These are phyloP conservation scores for Chaetophractus vellerosus DNA, from an alignment of 2,797 vertebrate genomes.

Conservation along the genomic window DNA sequence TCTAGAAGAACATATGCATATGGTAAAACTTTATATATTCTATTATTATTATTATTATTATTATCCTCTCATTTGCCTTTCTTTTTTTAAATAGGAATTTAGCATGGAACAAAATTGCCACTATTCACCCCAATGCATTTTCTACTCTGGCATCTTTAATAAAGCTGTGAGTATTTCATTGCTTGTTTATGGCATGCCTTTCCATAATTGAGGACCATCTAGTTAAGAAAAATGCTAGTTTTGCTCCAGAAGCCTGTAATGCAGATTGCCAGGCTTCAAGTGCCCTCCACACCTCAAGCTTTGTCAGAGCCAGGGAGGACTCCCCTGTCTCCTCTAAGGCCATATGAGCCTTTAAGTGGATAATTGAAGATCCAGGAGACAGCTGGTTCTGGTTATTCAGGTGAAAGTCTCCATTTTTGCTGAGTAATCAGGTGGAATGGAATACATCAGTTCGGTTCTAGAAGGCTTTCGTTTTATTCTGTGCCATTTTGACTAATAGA, in stretches of 20 bases:
- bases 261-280: background rate
- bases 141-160: constrained; percentile 94
- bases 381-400: constrained; percentile 9
- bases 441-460: background rate
- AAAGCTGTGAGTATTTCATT: constrained; percentile 95
- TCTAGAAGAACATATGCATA: constrained; percentile 8
- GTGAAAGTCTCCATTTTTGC: constrained; percentile 2
- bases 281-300: background rate
- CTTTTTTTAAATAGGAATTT: constrained; percentile 91
- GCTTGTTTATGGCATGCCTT: constrained; percentile 52
- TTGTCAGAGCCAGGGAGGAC: background rate
- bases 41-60: constrained; percentile 80
- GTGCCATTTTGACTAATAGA: background rate
- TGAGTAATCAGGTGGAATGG: constrained; percentile 9
- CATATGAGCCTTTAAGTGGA: background rate
- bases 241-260: background rate
- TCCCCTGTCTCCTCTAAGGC: too few relatives aligned
- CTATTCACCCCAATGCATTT: constrained; percentile 93
- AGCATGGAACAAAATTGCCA: constrained; percentile 94
- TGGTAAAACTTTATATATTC: constrained; percentile 69
- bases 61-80: constrained; percentile 80
- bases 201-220: background rate
- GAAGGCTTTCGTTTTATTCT: background rate
- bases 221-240: constrained; percentile 56
- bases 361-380: background rate